Evolutionary conservation across 2,888 invertebrate species (phyloP), one percentile per base, ranked within the genome.

Genomic region (Stenichneumon culpator): DNA sequence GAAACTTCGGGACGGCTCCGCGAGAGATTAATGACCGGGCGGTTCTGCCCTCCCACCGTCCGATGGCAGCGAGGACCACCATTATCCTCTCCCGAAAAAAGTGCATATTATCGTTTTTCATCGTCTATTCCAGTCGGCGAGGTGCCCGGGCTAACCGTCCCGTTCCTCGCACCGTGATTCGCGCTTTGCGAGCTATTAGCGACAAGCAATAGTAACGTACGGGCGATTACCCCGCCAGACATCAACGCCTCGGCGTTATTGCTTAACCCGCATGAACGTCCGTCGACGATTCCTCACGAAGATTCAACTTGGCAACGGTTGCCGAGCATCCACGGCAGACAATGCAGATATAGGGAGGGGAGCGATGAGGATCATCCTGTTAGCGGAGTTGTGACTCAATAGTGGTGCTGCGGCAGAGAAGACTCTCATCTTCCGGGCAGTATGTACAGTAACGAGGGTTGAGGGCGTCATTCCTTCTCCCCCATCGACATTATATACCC

Each of bases 1-100:
- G 92, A 92, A 93, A 93, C 90, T 93, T 93, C 89, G 89, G 90
- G 89, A 89, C 87, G 88, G 87, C 90, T 85, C 86, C 75, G 89
- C 91, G 68, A 63, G 81, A 73, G 80, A 85, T 86, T 80, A 82
- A 86, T 85, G 83, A 86, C 75, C 72, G 89, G 14, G 88, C 89
- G 90, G 92, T 92, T 92, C 88, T 88, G 83, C 86, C 86, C 87
- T 86, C 87, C 86, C 74, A 72, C 79, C 82, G 79, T 77, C 84
- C 39, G 73, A 82, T 77, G 57, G 57, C 81, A 16, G 79, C 84
- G 75, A 72, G 69, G 65, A 75, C 73, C 69, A 44, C 25, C 84
- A 54, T 54, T 11, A 39, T 52, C 19, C 22, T 16, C 68, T 25
- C 2, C 25, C 22, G 25, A 65, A 36, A 65, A 78, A 79, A 85